Base-by-base conservation (phyloP, 2,113 vertebrate genomes). In the Gila orcuttii region DNA sequence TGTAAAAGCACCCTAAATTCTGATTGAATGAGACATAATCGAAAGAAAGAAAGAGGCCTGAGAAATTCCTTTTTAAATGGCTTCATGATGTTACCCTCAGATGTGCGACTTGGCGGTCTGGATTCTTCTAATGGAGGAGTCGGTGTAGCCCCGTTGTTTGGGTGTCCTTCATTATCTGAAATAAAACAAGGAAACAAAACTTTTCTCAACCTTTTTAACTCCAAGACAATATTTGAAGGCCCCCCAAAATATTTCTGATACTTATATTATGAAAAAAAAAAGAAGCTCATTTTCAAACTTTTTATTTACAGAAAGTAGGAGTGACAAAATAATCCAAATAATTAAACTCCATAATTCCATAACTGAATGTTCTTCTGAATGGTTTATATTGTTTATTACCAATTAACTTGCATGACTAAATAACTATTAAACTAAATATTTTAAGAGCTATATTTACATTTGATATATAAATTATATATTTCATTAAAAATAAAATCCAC, bases 81-180 rank as follows among this genome's bases (percentile, higher is more conserved):
- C 7, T 74, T 60, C 6, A n/a, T 83, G 0, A 64, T 2, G 83
- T 92, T 93, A 96, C 92, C 94, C 62, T 23, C n/a, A 86, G 86
- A 87, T 4, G 85, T 78, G 88, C 52, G 88, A 89, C 85, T 91
- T 47, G 79, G 89, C 88, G 92, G 77, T 59, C 91, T 86, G 69
- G 91, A 69, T 83, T 87, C 79, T 88, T 77, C 47, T 88, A 90
- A 91, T 23, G 88, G 47, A 3, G 89, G 89, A 15, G 90, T 88
- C 60, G 74, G 75, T 0, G 8, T 77, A 55, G 75, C 57, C 60
- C 83, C 89, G 60, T 84, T 86, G 57, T 78, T 82, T 66, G 85
- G 85, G 12, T 75, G 89, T 25, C 71, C 86, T 33, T 90, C 83
- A 84, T 92, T 88, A 45, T 91, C 87, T 82, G 5, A 66, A 21